A percentile compares a stretch with the other conserved stretches of the same genome.
phyloP scores from a whole-genome alignment of 2,888 invertebrate species.

The Polyploca ridens region DNA sequence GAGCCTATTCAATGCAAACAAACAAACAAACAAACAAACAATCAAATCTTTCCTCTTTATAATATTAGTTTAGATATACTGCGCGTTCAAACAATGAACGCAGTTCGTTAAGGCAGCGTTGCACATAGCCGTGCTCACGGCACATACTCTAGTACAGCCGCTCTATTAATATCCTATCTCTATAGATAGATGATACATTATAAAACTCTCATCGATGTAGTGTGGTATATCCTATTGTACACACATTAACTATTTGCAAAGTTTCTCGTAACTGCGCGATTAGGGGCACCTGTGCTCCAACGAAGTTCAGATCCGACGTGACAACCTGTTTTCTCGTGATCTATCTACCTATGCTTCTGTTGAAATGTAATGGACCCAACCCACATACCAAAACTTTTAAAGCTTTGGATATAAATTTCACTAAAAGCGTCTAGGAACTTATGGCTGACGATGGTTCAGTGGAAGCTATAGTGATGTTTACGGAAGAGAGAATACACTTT shows the following conservation, averaged over 20 bases:
- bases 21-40: too few species aligned
- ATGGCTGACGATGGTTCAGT: too few species aligned
- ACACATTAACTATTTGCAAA: constrained; percentile 7
- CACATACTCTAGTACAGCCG: too few species aligned
- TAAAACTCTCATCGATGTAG: not conserved
- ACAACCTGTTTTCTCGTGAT: constrained; percentile 11
- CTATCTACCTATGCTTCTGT: not conserved
- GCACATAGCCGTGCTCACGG: too few species aligned
- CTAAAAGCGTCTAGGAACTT: not conserved
- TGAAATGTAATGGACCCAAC: not conserved
- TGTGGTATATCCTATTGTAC: not conserved
- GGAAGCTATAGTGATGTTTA: too few species aligned
- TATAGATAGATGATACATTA: not conserved
- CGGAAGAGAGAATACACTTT: too few species aligned
- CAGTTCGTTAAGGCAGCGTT: too few species aligned
- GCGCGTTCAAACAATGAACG: too few species aligned
- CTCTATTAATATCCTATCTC: too few species aligned
- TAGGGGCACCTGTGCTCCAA: constrained; percentile 24
- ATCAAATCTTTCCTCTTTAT: too few species aligned
- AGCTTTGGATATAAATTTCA: not conserved
- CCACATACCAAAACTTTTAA: not conserved
- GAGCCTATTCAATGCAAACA: too few species aligned
- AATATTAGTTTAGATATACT: too few species aligned
- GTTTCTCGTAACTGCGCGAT: constrained; percentile 19
- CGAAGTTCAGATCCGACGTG: constrained; percentile 12